A percentile compares a stretch with the other conserved stretches of the same genome.
Evolutionary conservation across 2,888 invertebrate species (phyloP).

Genomic region (Crepidodera aurea): DNA sequence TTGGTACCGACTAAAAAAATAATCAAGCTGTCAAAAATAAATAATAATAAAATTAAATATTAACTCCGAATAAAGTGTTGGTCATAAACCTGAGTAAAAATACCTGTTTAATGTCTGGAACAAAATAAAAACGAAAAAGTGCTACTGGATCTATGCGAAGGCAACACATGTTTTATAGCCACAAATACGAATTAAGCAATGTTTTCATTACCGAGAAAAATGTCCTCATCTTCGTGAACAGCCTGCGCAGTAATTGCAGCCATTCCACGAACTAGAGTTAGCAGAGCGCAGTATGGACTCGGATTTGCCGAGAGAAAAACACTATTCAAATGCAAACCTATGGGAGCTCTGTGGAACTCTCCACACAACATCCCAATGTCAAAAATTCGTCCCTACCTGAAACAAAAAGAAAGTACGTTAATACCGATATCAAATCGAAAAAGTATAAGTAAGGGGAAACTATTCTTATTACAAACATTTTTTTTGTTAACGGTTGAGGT

Average conservation of each 20-base stretch:
- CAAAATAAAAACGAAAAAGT: slow-evolving; percentile 11
- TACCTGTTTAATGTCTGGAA: slow-evolving; percentile 2
- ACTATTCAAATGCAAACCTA: slow-evolving; percentile 61
- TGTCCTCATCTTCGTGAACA: slow-evolving; percentile 68
- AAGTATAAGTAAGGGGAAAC: too few relatives aligned
- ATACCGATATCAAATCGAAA: too few relatives aligned
- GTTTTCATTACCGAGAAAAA: slow-evolving; percentile 69
- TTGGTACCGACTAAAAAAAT: too few relatives aligned
- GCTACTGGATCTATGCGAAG: slow-evolving; percentile 7
- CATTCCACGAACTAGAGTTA: slow-evolving; percentile 69
- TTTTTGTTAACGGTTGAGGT: too few relatives aligned
- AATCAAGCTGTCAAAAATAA: too few relatives aligned
- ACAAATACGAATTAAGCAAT: neutral
- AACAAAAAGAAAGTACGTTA: slow-evolving; percentile 37
- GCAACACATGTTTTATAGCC: neutral
- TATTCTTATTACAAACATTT: too few relatives aligned
- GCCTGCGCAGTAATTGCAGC: slow-evolving; percentile 65
- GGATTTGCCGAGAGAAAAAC: slow-evolving; percentile 59
- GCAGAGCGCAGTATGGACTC: slow-evolving; percentile 68
- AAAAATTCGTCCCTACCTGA: slow-evolving; percentile 58
- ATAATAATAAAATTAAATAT: too few relatives aligned
- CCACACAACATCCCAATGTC: slow-evolving; percentile 65
- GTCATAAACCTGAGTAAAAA: too few relatives aligned
- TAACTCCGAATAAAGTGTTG: too few relatives aligned
- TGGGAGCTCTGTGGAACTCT: slow-evolving; percentile 63